Evolutionary conservation across 1,140 invertebrate species (phyloP).

Genomic region (Drosophila truncata): DNA sequence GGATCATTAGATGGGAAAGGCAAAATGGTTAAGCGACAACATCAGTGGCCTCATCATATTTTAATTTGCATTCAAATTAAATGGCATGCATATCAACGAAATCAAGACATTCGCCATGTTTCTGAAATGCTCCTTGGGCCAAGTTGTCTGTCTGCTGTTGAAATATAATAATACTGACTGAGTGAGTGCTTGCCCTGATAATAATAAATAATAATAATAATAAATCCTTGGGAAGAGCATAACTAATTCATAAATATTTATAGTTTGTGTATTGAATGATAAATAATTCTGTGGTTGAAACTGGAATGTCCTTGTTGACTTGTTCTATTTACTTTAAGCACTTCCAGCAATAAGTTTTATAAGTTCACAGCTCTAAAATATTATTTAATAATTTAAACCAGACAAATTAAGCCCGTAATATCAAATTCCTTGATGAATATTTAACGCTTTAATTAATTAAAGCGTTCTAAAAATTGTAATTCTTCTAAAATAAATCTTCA

Average conservation of each 20-base stretch:
- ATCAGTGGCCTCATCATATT: constrained; percentile 60
- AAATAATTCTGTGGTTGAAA: not conserved
- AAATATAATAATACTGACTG: not conserved
- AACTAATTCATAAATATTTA: not conserved
- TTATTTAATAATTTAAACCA: too few relatives aligned
- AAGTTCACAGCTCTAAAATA: too few relatives aligned
- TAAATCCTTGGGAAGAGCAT: not conserved
- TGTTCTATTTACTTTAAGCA: not conserved
- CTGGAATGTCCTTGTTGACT: too few relatives aligned
- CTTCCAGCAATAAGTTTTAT: not conserved
- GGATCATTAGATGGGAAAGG: constrained; percentile 69
- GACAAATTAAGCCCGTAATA: too few relatives aligned
- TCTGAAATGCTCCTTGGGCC: not conserved
- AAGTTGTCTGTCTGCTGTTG: not conserved
- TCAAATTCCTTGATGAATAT: too few relatives aligned
- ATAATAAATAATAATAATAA: not conserved
- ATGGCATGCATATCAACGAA: constrained; percentile 44
- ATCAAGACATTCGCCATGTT: constrained; percentile 13
- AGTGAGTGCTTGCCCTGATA: not conserved
- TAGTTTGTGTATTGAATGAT: not conserved
- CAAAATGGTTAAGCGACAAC: constrained; percentile 58
- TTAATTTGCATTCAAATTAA: constrained; percentile 80
- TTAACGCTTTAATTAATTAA: too few relatives aligned
- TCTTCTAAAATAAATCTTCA: not conserved
- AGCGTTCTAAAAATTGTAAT: too few relatives aligned